phyloP scores from a whole-genome alignment of 92 coral and sea anemone genomes.

The Porites cylindrica region DNA sequence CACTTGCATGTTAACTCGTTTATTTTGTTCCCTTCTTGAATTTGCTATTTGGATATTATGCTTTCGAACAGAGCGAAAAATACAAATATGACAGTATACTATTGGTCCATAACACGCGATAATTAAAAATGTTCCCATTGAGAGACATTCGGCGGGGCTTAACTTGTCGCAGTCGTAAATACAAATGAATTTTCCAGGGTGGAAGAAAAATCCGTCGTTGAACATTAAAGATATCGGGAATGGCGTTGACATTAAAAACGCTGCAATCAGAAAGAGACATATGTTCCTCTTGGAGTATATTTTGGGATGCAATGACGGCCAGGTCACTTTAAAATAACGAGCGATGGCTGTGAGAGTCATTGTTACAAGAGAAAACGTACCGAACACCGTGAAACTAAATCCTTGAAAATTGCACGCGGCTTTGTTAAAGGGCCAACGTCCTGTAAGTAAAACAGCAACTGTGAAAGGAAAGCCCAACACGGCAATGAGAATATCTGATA shows the following conservation, averaged over 20 bases:
- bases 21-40: neutral
- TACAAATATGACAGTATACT: neutral
- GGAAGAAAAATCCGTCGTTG: neutral
- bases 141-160: neutral
- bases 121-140: neutral
- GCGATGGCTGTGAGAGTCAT: constrained; percentile 29
- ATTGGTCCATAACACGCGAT: neutral
- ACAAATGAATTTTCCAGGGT: constrained; percentile 11
- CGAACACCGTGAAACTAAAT: constrained; percentile 1
- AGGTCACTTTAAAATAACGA: constrained; percentile 19
- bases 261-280: too few relatives aligned
- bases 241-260: neutral
- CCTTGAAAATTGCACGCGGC: constrained; percentile 18
- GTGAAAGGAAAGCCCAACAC: neutral
- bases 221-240: neutral
- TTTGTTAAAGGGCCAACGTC: constrained; percentile 18
- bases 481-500: neutral
- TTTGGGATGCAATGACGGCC: constrained; percentile 1
- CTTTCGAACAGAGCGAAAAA: constrained; percentile 2
- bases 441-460: neutral
- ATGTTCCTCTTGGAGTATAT: too few relatives aligned
- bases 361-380: neutral
- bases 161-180: neutral
- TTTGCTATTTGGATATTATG: neutral
- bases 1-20: neutral